phyloP scores from a whole-genome alignment of 2,797 vertebrate species.

The Acanthis flammea region DNA sequence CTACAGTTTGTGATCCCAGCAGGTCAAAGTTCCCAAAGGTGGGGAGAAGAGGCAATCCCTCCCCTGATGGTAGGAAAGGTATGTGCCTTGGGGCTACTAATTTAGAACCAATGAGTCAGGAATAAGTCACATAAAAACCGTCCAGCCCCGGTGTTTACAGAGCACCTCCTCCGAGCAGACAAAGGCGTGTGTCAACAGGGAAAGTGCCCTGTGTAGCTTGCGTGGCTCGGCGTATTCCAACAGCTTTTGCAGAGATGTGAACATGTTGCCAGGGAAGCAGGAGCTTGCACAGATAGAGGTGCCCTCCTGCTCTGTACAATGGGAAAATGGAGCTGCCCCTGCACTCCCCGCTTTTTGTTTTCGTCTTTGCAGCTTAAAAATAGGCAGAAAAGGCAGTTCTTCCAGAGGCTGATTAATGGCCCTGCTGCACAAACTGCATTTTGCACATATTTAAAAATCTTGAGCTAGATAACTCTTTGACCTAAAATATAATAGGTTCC shows the following conservation, averaged over 20 bases:
- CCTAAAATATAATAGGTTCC: not conserved
- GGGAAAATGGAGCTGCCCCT: not conserved
- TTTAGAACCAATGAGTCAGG: conserved; percentile 45
- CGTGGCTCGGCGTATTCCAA: not conserved
- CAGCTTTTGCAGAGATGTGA: conserved; percentile 8
- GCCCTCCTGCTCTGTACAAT: not conserved
- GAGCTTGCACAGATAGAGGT: not conserved
- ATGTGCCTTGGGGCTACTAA: conserved; percentile 33
- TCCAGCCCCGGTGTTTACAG: conserved; percentile 23
- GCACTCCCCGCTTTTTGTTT: not conserved
- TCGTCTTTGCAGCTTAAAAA: not conserved
- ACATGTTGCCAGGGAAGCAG: conserved; percentile 14
- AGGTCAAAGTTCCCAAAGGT: conserved; percentile 52
- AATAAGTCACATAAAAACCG: not conserved
- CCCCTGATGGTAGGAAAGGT: not conserved
- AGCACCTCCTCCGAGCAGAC: not conserved
- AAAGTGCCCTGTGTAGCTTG: not conserved
- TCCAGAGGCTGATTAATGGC: not conserved
- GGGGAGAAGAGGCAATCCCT: not conserved
- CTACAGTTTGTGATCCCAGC: conserved; percentile 20
- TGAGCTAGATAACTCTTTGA: conserved; percentile 35
- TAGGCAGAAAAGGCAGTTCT: not conserved
- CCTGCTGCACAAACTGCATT: conserved; percentile 2
- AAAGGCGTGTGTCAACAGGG: conserved; percentile 53
- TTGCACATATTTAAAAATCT: conserved; percentile 47